Evolutionary conservation across 2,888 invertebrate genomes (phyloP), one percentile per base, ranked within the genome.

Genomic region (Psylliodes chrysocephalus): DNA sequence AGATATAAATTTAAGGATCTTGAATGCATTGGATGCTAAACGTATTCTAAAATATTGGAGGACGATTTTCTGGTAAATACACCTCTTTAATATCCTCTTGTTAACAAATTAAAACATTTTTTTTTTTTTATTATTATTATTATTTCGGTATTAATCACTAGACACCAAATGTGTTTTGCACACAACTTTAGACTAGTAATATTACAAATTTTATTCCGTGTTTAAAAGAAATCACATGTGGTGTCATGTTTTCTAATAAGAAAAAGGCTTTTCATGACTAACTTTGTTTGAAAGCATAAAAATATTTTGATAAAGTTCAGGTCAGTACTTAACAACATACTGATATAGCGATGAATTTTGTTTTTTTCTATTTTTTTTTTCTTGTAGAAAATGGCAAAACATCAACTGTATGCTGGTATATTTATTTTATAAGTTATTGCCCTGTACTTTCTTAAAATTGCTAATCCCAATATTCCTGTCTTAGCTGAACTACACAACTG

Each of bases 31-130:
- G 10, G 33, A 33, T 40, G 14, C 15, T 14, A 15, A 40, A 15
- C 15, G 15, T 10, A n/a, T n/a, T n/a, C 7, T 22, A 49, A 49
- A 28, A 22, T 18, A 55, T 55, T 55, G 62, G 62, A 64, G 56
- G 64, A 55, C 12, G 28, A 18, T 28, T 28, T 33, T 47, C 56
- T 64, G 64, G 64, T 64, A 64, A 64, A 60, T 64, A 64, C 19
- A 59, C 17, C 47, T 40, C 44, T 64, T 64, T 60, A 18, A 42
- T 60, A 60, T 33, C 30, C 35, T 47, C 33, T 46, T 54, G 8
- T 53, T 63, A 59, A 59, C 40, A 53, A 22, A 12, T 54, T 17
- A 18, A 56, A 56, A 46, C 28, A 46, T 17, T 14, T 35, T 35
- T 56, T 46, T 12, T 10, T 44, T 46, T 19, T 40, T 12, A 6